Evolutionary conservation across 2,888 invertebrate genomes (phyloP).

Genomic region (Dynastes hyllus): DNA sequence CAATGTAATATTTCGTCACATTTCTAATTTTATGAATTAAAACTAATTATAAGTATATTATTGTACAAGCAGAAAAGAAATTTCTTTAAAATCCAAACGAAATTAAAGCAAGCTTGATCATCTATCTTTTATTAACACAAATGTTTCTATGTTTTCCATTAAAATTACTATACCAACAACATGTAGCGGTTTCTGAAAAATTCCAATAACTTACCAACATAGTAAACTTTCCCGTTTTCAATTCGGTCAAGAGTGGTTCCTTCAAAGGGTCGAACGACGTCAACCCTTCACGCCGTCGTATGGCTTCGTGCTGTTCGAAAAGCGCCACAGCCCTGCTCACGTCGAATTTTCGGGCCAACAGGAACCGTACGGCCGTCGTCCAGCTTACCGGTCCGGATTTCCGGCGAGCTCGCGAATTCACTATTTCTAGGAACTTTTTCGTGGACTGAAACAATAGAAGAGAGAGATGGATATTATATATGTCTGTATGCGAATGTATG

Average conservation of each 20-base stretch:
- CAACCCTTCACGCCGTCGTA: constrained; percentile 89
- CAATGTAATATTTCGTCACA: no score
- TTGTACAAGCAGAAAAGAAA: no score
- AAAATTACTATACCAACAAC: background rate
- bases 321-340: constrained; percentile 90
- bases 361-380: constrained; percentile 93
- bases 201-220: constrained; percentile 81
- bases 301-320: constrained; percentile 95
- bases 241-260: constrained; percentile 89
- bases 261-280: constrained; percentile 86
- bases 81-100: no score
- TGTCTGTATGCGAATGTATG: no score
- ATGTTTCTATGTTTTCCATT: no score
- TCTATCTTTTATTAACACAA: no score
- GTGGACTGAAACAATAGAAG: constrained; percentile 78
- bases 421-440: constrained; percentile 85
- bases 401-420: constrained; percentile 78
- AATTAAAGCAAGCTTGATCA: no score
- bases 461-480: no score
- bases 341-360: constrained; percentile 96
- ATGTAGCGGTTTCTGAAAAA: no score
- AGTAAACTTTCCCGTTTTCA: constrained; percentile 96
- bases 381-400: constrained; percentile 80
- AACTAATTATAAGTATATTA: no score
- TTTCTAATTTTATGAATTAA: no score